Percentiles rank a stretch among this genome's conserved stretches.
phyloP scores from a whole-genome alignment of 1,140 invertebrate genomes.

The fruit fly (Drosophila melanogaster) region Release_6_plus_ISO1_MT NT_037436.4:19156001-19156500 shows the following conservation, averaged over 20 bases:
- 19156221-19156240: constrained; percentile 60
- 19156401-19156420: constrained; percentile 39
- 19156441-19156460: constrained; percentile 52
- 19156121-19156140: constrained; percentile 65
- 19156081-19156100: constrained; percentile 77
- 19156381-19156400: constrained; percentile 70
- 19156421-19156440: constrained; percentile 68
- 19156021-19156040: constrained; percentile 45
- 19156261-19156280: constrained; percentile 18
- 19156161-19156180: constrained; percentile 22
- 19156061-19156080: constrained; percentile 75
- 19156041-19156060: constrained; percentile 19
- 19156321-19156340: constrained; percentile 76
- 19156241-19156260: background rate
- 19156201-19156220: constrained; percentile 74
- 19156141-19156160: constrained; percentile 47
- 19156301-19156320: constrained; percentile 72
- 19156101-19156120: constrained; percentile 81
- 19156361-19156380: constrained; percentile 80
- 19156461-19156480: constrained; percentile 63
- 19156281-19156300: constrained; percentile 79
- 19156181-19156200: constrained; percentile 12
- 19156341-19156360: constrained; percentile 69
- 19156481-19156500: constrained; percentile 35
- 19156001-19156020: constrained; percentile 73